phyloP scores from a whole-genome alignment of 2,797 vertebrate species.

The Molothrus ater region DNA sequence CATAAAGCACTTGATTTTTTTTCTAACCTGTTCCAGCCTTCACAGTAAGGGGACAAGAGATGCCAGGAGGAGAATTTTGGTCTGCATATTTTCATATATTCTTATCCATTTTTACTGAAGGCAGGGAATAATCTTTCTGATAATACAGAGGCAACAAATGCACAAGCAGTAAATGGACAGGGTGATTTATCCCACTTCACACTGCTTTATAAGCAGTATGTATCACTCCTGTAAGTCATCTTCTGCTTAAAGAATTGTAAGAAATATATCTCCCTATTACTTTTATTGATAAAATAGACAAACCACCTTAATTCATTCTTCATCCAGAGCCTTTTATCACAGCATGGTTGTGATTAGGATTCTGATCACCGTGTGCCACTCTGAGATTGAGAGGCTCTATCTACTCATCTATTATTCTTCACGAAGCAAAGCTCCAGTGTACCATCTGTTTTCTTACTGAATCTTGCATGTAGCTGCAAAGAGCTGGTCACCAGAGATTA shows the following conservation, averaged over 20 bases:
- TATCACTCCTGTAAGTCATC: slow-evolving; percentile 66
- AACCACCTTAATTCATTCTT: slow-evolving; percentile 74
- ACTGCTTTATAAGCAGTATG: slow-evolving; percentile 73
- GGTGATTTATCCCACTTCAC: slow-evolving; percentile 77
- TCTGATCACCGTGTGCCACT: slow-evolving; percentile 61
- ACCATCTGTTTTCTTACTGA: slow-evolving; percentile 72
- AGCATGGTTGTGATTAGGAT: slow-evolving; percentile 65
- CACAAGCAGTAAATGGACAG: slow-evolving; percentile 68
- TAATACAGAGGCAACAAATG: slow-evolving; percentile 64
- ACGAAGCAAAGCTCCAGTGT: slow-evolving; percentile 54
- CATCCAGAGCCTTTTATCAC: slow-evolving; percentile 67
- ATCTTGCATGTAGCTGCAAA: slow-evolving; percentile 57
- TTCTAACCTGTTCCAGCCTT: slow-evolving; percentile 30
- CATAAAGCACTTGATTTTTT: slow-evolving; percentile 45
- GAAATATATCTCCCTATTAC: slow-evolving; percentile 75
- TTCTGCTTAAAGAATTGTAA: slow-evolving; percentile 74
- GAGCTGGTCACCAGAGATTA: slow-evolving; percentile 41
- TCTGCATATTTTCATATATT: slow-evolving; percentile 49
- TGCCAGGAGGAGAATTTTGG: slow-evolving; percentile 46
- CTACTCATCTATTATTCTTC: slow-evolving; percentile 74
- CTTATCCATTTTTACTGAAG: slow-evolving; percentile 65
- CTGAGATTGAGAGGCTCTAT: slow-evolving; percentile 67
- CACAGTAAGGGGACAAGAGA: slow-evolving; percentile 46
- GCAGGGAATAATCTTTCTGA: slow-evolving; percentile 68
- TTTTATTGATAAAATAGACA: slow-evolving; percentile 77